Base-by-base conservation (phyloP, 2,888 invertebrate genomes). In the Timema cristinae region DNA sequence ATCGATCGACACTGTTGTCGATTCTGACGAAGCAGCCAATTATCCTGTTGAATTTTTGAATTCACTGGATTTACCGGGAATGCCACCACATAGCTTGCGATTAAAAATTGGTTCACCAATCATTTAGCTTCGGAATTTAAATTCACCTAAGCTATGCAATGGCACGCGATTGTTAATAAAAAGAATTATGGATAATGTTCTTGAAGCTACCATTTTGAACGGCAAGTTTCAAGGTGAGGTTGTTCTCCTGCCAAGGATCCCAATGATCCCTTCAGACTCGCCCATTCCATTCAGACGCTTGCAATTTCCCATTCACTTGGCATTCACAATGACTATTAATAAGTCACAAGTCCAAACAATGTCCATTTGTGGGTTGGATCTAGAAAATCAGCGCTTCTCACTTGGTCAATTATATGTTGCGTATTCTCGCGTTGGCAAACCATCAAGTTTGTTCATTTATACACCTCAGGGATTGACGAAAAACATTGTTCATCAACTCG, bases 161-260 rank as follows among this genome's bases (percentile, higher is more conserved):
- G 67, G 68, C 16, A 72, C 70, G n/a, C 68, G 77, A 50, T 77
- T 71, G 59, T 32, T 54, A 0, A 54, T 15, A 77, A 77, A 74
- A 78, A 76, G n/a, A 67, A 71, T 80, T 50, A 77, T 76, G 71
- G 59, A 9, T 70, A 75, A 77, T 71, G 51, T 76, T 56, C 56
- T 76, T 15, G 68, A 77, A 75, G 77, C 77, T 32, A 74, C 73
- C 52, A 78, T 79, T 75, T 76, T 78, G 70, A 76, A 72, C 47
- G 77, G 32, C 32, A 32, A 32, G 32, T 32, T 32, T 32, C 32
- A 32, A 32, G 32, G 32, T 32, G 32, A 32, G 76, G 77, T 76
- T 75, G 76, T 77, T 75, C 76, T 78, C 1, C 15, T 77, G 10
- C 74, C 76, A 59, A 68, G 76, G 32, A 77, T 77, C 66, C 76